Conservation (phyloP, 2,113 vertebrate genomes). For the Phoenicopterus ruber region DNA sequence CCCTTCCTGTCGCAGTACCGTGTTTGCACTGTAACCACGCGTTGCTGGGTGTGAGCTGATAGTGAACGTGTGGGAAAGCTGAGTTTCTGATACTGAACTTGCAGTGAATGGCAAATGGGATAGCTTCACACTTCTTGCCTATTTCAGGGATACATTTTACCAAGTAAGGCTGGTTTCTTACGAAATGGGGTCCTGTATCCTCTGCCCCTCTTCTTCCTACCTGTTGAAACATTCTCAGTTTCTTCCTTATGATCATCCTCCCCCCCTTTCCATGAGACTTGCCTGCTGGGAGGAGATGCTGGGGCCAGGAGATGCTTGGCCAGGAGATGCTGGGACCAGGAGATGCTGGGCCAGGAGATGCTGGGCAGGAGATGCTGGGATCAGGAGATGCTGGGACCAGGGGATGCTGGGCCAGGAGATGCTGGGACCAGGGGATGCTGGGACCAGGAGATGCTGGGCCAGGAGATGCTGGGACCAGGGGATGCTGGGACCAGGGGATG, state of each 20-base stretch:
- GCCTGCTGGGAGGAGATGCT: background rate
- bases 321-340: background rate
- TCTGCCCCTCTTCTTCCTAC: background rate
- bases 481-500: too few relatives aligned
- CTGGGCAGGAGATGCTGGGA: rapidly evolving
- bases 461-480: background rate
- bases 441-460: too few relatives aligned
- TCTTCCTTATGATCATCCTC: background rate
- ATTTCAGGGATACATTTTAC: rapidly evolving
- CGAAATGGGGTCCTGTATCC: background rate
- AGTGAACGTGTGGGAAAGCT: rapidly evolving
- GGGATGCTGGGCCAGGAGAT: rapidly evolving
- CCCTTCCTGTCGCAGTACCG: rapidly evolving
- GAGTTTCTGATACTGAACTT: background rate
- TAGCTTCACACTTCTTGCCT: background rate
- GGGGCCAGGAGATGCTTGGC: background rate
- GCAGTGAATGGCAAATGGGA: background rate
- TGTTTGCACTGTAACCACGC: rapidly evolving
- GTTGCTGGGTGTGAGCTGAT: background rate
- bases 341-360: rapidly evolving
- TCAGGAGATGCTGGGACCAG: background rate
- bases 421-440: too few relatives aligned
- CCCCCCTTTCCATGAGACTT: background rate
- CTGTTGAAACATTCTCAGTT: rapidly evolving
- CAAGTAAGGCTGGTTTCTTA: background rate